Evolutionary conservation across 2,113 vertebrate species (phyloP), one percentile per base, ranked within the genome.

Genomic region (Galemys pyrenaicus): DNA sequence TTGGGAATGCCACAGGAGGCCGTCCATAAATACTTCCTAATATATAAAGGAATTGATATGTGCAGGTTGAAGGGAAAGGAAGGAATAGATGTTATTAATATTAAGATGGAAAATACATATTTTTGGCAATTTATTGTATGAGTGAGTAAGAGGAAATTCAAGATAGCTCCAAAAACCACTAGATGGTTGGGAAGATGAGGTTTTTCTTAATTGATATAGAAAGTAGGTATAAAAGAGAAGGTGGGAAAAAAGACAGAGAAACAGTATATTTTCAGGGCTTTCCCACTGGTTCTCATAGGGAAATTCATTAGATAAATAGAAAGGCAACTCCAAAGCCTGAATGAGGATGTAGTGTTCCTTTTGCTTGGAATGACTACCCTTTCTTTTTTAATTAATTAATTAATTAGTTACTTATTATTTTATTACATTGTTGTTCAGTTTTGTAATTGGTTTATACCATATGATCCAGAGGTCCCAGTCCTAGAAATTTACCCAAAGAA

Each of bases 1-100:
- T 16, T 37, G 17, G 8, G 13, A 30, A 6, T 64, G 3, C 20
- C 22, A 5, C 1, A 6, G 6, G 5, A 51, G 32, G 32, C 0
- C 9, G 44, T 73, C 30, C 28, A 7, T 41, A 37, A 56, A 13
- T 8, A 26, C 44, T 44, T 9, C 58, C n/a, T 65, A 15, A 44
- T 28, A 11, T 58, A 41, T 20, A 56, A 22, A 84, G 46, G 0
- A 67, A 83, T 56, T 19, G 16, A 28, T 39, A 56, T 16, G 17
- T 78, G 30, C 22, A 65, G 54, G 44, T 70, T 39, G 32, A 86
- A 92, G 77, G 26, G 19, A 83, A 80, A 87, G 20, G 7, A 7
- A 13, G 3, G 26, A 58, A 44, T 26, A 44, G 44, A 67, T 58
- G 24, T 12, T 75, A 64, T 37, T n/a, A 82, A 79, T 7, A 77